A percentile compares a stretch with the other conserved stretches of the same genome.
Conservation (phyloP, 2,797 vertebrate genomes). For the Coreius guichenoti region DNA sequence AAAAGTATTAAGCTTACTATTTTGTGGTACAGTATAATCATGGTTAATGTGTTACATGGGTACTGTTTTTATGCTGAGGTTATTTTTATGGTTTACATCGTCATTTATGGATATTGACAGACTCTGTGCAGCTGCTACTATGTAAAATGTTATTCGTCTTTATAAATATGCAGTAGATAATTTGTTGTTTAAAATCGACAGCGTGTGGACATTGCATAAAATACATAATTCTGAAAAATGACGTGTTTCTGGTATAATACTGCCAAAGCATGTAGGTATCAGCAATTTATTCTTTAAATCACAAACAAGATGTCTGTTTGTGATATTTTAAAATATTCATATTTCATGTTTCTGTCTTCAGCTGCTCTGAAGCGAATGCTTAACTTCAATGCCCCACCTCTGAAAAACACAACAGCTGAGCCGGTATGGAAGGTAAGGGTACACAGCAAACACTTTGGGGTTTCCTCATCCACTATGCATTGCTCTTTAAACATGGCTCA, state of each 20-base stretch:
- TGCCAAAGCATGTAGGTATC: neutral
- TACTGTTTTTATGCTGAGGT: neutral
- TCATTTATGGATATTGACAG: neutral
- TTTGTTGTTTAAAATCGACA: neutral
- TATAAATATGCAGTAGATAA: neutral
- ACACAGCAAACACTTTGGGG: neutral
- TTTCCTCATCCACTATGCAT: neutral
- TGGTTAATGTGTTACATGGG: neutral
- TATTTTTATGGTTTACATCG: neutral
- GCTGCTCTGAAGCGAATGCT: conserved; percentile 96
- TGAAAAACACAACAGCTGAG: conserved; percentile 93
- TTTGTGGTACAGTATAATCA: neutral
- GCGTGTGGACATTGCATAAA: neutral
- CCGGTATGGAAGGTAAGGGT: conserved; percentile 95
- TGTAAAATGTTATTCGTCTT: neutral
- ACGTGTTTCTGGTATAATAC: neutral
- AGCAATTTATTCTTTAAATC: neutral
- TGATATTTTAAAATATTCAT: neutral
- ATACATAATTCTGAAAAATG: neutral
- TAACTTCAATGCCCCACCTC: conserved; percentile 93
- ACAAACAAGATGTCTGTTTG: neutral
- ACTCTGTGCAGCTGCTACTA: neutral
- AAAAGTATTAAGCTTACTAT: neutral
- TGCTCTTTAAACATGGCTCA: neutral
- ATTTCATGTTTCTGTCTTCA: conserved; percentile 68